Evolutionary conservation across 1,140 invertebrate species (phyloP), one percentile per base, ranked within the genome.

Genomic region (Schlechtendalia chinensis): DNA sequence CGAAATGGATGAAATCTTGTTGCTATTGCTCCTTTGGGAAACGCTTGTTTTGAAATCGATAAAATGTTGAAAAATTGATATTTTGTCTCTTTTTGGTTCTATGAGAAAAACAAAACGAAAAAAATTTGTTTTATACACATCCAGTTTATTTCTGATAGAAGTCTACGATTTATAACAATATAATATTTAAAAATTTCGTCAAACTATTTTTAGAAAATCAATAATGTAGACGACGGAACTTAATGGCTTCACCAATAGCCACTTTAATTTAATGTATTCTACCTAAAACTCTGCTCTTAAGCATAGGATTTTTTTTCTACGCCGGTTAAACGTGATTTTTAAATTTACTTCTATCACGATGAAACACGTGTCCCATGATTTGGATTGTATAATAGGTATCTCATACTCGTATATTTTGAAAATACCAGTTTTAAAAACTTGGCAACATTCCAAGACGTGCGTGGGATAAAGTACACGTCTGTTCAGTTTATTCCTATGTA

Each of bases 171-270:
- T 67, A 67, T 67, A 45, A 47, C 32, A 47, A 47, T 19, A 32
- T 29, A 16, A 65, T 12, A 32, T 67, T 67, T 39, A 8, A 39
- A 39, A 39, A 39, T 39, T 3, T 67, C 14, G 65, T 39, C n/a
- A n/a, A n/a, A 67, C 19, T 67, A 67, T 50, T 69, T 69, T 50
- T 16, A 50, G 67, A 69, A 69, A 69, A 69, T 69, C 45, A 10
- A 69, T 69, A 69, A 22, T 17, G 8, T 29, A 6, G 27, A 72
- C 47, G 24, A 54, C 2, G 50, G 24, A 29, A 56, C 71, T n/a
- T 74, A 74, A 74, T 74, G 72, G 72, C 54, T 59, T 58, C 54
- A 58, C 14, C 54, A 59, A 59, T 22, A 45, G 58, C 56, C 72
- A 58, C n/a, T 59, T 24, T 39, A 58, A 45, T 59, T 11, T 75